These are phyloP conservation scores for Menura novaehollandiae DNA, from an alignment of 2,113 vertebrate species.

Conservation along the genomic window DNA sequence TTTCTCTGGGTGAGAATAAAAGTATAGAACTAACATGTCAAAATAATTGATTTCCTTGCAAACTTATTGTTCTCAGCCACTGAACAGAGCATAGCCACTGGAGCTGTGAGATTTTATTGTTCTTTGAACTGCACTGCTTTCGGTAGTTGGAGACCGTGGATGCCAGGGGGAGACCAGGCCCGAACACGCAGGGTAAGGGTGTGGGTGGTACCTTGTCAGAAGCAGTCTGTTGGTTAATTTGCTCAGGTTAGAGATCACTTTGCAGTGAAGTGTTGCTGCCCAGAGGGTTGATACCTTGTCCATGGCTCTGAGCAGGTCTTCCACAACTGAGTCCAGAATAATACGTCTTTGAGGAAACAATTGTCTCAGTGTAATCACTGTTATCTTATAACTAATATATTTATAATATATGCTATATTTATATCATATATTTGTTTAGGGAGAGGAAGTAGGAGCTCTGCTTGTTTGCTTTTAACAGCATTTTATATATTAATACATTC, in stretches of 20 bases:
- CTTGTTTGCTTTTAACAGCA: background rate
- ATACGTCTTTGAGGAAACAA: background rate
- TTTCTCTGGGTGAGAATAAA: background rate
- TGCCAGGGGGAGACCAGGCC: background rate
- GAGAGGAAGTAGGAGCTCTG: background rate
- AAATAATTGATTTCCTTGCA: background rate
- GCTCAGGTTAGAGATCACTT: background rate
- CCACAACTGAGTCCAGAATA: background rate
- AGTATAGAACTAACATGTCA: background rate
- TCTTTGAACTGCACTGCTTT: background rate
- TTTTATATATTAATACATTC: background rate
- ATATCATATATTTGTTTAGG: background rate
- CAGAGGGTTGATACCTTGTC: rapidly evolving
- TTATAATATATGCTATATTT: background rate
- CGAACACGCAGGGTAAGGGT: background rate
- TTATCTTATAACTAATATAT: background rate
- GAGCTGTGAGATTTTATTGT: background rate
- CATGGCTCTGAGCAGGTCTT: background rate
- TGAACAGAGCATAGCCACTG: background rate
- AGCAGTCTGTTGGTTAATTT: background rate
- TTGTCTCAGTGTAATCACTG: background rate
- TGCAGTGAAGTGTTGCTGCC: background rate
- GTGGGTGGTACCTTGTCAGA: background rate
- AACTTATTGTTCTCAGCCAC: background rate
- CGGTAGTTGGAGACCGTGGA: rapidly evolving